Conservation (phyloP, 2,113 vertebrate species). For the Sinocyclocheilus anshuiensis region DNA sequence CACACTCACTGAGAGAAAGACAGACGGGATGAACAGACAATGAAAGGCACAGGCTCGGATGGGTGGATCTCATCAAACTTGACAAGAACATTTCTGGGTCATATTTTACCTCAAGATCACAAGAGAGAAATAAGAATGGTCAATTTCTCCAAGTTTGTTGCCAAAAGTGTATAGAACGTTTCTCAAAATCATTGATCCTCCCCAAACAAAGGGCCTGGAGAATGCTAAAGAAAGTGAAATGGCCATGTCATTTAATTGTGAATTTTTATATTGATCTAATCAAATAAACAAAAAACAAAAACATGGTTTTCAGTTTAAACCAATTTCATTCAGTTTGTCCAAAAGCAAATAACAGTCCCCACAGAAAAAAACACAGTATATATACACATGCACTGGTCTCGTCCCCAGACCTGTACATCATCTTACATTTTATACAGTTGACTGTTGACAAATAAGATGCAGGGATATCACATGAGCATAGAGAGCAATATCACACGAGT, state of each 20-base stretch:
- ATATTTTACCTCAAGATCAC: background rate
- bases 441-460: too few species aligned
- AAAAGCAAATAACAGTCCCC: background rate
- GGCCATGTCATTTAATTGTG: background rate
- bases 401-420: too few species aligned
- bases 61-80: background rate
- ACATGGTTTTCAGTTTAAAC: background rate
- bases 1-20: constrained; percentile 41
- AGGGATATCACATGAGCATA: too few species aligned
- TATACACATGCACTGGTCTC: too few species aligned
- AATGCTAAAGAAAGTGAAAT: background rate
- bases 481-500: too few species aligned
- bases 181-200: background rate
- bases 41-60: background rate
- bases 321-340: background rate
- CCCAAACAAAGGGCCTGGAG: background rate
- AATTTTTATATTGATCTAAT: background rate
- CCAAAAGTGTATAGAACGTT: background rate
- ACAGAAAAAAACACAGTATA: background rate
- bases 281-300: background rate
- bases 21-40: background rate
- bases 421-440: too few species aligned
- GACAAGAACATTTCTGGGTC: background rate
- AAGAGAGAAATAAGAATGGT: background rate
- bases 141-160: background rate